phyloP scores from a whole-genome alignment of 2,113 vertebrate genomes.

The Hucho hucho region DNA sequence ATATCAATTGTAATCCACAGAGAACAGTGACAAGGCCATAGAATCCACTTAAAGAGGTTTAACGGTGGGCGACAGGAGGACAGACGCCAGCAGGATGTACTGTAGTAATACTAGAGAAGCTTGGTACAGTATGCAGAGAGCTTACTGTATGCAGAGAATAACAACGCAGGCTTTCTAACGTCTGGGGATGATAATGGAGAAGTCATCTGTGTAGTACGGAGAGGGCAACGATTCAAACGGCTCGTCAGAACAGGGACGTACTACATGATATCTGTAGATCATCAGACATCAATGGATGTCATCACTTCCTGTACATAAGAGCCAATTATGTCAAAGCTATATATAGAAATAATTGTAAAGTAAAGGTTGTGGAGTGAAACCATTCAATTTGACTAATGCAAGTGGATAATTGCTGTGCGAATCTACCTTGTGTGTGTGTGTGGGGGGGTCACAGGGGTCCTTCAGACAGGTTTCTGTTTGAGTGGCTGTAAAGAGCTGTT shows the following conservation, averaged over 20 bases:
- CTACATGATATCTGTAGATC: background rate
- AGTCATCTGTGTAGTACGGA: no score
- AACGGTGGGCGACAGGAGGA: background rate
- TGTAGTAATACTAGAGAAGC: background rate
- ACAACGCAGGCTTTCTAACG: no score
- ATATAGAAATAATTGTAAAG: background rate
- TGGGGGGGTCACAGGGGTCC: conserved; percentile 39
- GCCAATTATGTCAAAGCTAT: background rate
- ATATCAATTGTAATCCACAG: no score
- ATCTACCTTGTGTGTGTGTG: conserved; percentile 34
- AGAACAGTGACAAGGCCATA: no score
- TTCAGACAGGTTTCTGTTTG: conserved; percentile 60
- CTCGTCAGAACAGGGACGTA: no score
- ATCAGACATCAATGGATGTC: background rate
- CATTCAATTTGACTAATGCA: conserved; percentile 58
- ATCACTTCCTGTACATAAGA: background rate
- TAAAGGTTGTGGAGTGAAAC: background rate
- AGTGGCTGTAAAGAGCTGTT: conserved; percentile 43
- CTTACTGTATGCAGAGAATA: background rate
- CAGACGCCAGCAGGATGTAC: no score
- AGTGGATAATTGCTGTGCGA: conserved; percentile 61
- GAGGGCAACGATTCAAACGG: no score
- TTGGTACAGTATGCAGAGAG: background rate
- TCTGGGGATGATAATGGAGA: no score
- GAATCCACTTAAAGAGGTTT: no score